Evolutionary conservation across 1,140 invertebrate genomes (phyloP), one percentile per base, ranked within the genome.

Genomic region (Anthonomus grandis): DNA sequence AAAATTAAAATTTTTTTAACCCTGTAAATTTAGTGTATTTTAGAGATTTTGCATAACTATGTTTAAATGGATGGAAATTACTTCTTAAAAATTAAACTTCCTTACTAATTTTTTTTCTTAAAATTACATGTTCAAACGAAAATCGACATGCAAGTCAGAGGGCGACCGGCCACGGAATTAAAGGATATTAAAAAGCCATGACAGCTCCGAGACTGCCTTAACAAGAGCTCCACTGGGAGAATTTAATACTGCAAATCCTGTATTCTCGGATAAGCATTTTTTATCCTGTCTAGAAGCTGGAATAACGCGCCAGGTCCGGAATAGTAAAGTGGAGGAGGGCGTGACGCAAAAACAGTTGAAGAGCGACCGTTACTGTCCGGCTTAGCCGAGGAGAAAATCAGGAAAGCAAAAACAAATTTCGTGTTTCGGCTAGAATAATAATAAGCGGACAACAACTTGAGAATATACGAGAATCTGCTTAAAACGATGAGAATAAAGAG

Each of bases 341-440:
- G 13, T 4, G 18, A n/a, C 5, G 5, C 13, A 42, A 42, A 42
- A 42, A 42, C 39, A n/a, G 27, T n/a, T 6, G 27, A 42, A 42
- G 39, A 42, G 19, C 18, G 19, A 8, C 9, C 1, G n/a, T 42
- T 12, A 17, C 8, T 6, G 13, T 8, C 17, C 13, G 18, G 39
- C 13, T 21, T n/a, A 18, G 39, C 39, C 18, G 39, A 42, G 18
- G 17, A 42, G 39, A 42, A 42, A 42, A 42, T 42, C 39, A 18
- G 18, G 39, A 42, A 42, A 42, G 39, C 39, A 42, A 42, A 42
- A 42, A 42, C 39, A 21, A 42, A 42, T 42, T 42, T 22, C 23
- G 39, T 22, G 39, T n/a, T 42, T 42, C 17, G 39, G 13, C n/a
- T 22, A 18, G 39, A 42, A 42, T 42, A 42, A 42, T 42, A 42